Evolutionary conservation across 2,888 invertebrate species (phyloP).

Genomic region (Cacoxenus indagator): DNA sequence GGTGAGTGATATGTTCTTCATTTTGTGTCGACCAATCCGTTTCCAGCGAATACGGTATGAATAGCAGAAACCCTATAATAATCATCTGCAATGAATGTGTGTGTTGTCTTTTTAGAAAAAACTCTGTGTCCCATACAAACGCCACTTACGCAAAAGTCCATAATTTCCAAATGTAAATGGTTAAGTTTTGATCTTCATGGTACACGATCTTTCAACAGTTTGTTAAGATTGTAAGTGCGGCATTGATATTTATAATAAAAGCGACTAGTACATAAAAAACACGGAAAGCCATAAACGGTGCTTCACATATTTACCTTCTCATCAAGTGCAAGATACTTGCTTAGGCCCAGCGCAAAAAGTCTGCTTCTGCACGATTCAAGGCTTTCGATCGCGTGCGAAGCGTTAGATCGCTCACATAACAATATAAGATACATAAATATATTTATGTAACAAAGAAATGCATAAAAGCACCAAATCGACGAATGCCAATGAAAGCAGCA

Average conservation of each 20-base stretch:
- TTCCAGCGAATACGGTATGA: not conserved
- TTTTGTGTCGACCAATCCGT: constrained; percentile 1
- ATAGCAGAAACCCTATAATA: not conserved
- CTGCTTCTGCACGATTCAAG: constrained; percentile 35
- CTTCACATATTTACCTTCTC: constrained; percentile 27
- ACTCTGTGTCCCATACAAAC: too few species aligned
- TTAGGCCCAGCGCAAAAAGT: constrained; percentile 22
- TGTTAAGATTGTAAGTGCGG: not conserved
- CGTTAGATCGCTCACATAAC: not conserved
- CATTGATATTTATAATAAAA: not conserved
- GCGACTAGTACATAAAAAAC: not conserved
- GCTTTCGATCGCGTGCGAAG: constrained; percentile 42
- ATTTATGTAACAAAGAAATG: not conserved
- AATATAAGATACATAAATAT: not conserved
- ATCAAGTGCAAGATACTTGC: constrained; percentile 37
- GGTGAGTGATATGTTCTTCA: constrained; percentile 40
- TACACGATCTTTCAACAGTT: not conserved
- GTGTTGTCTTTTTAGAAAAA: constrained; percentile 14
- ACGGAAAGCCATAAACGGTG: constrained; percentile 21
- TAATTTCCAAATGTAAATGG: not conserved
- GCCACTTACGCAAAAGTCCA: not conserved
- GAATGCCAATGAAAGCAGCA: not conserved
- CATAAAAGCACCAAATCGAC: not conserved
- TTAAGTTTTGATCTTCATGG: not conserved
- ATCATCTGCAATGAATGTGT: not conserved